Conservation (phyloP, 2,888 invertebrate genomes). For the Augiades crinisus region DNA sequence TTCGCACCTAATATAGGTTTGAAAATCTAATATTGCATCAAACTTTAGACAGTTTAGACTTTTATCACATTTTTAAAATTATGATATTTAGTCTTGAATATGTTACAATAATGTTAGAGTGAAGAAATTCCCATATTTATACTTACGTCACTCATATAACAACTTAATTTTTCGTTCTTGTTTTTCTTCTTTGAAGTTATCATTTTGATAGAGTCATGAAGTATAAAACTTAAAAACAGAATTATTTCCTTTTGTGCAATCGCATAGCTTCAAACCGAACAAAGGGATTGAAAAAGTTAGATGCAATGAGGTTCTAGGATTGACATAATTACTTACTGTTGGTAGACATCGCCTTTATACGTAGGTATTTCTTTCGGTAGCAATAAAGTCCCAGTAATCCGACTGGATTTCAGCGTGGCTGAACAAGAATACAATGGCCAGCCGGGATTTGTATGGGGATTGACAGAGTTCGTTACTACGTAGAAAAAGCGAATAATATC, state of each 20-base stretch:
- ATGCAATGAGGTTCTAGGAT: background rate
- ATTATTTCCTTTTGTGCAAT: background rate
- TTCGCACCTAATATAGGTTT: too few species aligned
- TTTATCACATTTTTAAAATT: too few species aligned
- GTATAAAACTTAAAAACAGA: too few species aligned
- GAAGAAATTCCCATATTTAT: too few species aligned
- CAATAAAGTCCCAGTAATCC: conserved; percentile 67
- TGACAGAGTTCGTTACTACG: conserved; percentile 19
- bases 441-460: conserved; percentile 43
- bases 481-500: conserved; percentile 1
- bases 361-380: conserved; percentile 29
- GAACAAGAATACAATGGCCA: conserved; percentile 53
- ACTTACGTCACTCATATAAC: too few species aligned
- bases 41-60: too few species aligned
- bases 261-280: background rate
- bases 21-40: background rate
- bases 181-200: too few species aligned
- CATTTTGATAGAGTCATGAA: too few species aligned
- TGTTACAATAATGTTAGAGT: too few species aligned
- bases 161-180: too few species aligned
- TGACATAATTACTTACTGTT: background rate
- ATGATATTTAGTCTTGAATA: too few species aligned
- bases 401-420: conserved; percentile 40
- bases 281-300: background rate
- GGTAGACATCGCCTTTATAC: background rate